phyloP scores from a whole-genome alignment of 1,140 invertebrate species.

The Zaprionus capensis region DNA sequence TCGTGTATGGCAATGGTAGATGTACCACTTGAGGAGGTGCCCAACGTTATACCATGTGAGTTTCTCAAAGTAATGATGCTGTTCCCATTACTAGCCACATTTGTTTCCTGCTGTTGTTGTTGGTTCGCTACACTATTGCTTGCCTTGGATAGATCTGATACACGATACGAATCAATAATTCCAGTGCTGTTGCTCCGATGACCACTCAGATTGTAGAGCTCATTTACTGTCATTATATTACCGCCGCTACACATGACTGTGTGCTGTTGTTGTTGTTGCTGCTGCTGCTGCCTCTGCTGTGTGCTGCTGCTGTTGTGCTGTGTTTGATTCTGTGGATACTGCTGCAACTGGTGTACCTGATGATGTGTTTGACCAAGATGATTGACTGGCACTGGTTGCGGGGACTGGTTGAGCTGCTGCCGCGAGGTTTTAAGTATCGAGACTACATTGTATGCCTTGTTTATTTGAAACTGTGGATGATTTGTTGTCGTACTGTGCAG shows the following conservation, averaged over 20 bases:
- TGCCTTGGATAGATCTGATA: slow-evolving; percentile 42
- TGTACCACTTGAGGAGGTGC: slow-evolving; percentile 18
- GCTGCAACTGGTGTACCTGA: slow-evolving; percentile 45
- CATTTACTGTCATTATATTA: slow-evolving; percentile 55
- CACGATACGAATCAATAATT: slow-evolving; percentile 43
- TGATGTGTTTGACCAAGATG: slow-evolving; percentile 30
- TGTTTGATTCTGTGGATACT: slow-evolving; percentile 19
- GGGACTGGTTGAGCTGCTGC: slow-evolving; percentile 36
- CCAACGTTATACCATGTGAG: slow-evolving; percentile 36
- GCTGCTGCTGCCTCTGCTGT: slow-evolving; percentile 42
- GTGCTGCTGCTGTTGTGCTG: slow-evolving; percentile 1
- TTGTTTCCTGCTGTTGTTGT: slow-evolving; percentile 9
- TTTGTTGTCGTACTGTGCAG: slow-evolving; percentile 34
- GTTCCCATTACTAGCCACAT: slow-evolving; percentile 17
- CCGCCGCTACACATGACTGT: slow-evolving; percentile 57
- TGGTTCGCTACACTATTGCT: background rate
- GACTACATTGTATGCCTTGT: slow-evolving; percentile 64
- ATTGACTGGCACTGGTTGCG: background rate
- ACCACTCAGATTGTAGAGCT: slow-evolving; percentile 54
- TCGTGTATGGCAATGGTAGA: slow-evolving; percentile 52
- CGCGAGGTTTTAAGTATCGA: slow-evolving; percentile 56
- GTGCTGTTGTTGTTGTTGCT: slow-evolving; percentile 47
- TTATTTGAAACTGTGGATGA: slow-evolving; percentile 68
- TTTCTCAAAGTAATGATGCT: slow-evolving; percentile 45
- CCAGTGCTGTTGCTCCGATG: slow-evolving; percentile 29